Evolutionary conservation across 2,797 vertebrate genomes (phyloP), one percentile per base, ranked within the genome.

Genomic region (Garrulus glandarius): DNA sequence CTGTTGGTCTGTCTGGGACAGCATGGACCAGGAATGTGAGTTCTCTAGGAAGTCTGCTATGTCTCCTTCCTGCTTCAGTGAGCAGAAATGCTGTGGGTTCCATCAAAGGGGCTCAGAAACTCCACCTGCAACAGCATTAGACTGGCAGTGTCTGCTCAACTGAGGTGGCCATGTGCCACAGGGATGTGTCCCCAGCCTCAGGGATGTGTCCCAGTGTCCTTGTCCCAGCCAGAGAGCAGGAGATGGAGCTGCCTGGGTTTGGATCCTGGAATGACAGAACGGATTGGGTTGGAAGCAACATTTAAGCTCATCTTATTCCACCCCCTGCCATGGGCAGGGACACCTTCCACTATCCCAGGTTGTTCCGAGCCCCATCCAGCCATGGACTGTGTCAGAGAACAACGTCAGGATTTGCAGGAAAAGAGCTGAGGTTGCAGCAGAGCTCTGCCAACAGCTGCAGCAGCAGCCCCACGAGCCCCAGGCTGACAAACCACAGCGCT

Each of bases 81-180:
- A 41, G 34, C 18, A 27, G 47, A 30, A 65, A 2, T 21, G 59
- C 36, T 57, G 65, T 17, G 47, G 22, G 23, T 56, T 44, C 29
- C 13, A 0, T 14, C 39, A 20, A 8, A 50, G 39, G 17, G 36
- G 24, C 52, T 63, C 60, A 10, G 52, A 24, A 68, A n/a, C 24
- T 77, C 36, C 30, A 4, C 55, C 29, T 55, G 55, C 4, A 10
- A 0, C 52, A 43, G 53, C 4, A 0, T 15, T 20, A 29, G 39
- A 3, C 18, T 0, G 4, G 12, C 16, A 11, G 16, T 19, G 52
- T 22, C 39, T 41, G 23, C n/a, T 17, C 9, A 3, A 26, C 8
- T 2, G 1, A 32, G 63, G 79, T 37, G 70, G 19, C 56, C 30
- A 0, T 2, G 49, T 52, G 64, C n/a, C 32, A 1, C 30, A 11